Evolutionary conservation across 2,113 vertebrate genomes (phyloP), one percentile per base, ranked within the genome.

Genomic region (Paramormyrops kingsleyae): DNA sequence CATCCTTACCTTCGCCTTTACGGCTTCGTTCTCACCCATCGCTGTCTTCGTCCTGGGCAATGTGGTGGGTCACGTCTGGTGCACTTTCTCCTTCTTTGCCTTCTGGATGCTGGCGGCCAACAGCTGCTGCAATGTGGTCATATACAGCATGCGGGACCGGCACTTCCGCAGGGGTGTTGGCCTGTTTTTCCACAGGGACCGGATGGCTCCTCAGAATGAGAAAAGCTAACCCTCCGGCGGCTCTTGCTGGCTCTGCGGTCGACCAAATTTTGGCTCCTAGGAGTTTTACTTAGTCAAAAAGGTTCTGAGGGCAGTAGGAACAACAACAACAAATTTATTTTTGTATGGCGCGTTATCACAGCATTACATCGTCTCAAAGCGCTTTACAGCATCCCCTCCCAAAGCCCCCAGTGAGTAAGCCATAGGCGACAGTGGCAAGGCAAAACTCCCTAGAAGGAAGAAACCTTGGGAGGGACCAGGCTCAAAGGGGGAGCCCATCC

Each of bases 91-190:
- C 90, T 97, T 97, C 88, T 94, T 97, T 50, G 96, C 97, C 89
- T 97, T 97, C 92, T 97, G 97, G 97, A 96, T 97, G 49, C 93
- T 97, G 90, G 94, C 96, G 21, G 95, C 95, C 87, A 97, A 97
- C 93, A 97, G 97, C 91, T 97, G 97, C 93, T 97, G 96, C 92
- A 97, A 97, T 86, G 96, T 97, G n/a, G 95, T 97, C 50, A 97
- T 97, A 92, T 97, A 97, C 93, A 97, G 97, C 9, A 92, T 96
- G 80, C 92, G 95, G 92, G 97, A 97, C 93, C 95, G 94, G 70
- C 95, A 95, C 47, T 97, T 97, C 93, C 94, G 97, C 89, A 97
- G 95, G 90, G 96, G 96, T 0, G 93, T 97, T 90, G 94, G 92
- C 21, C 91, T 97, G 53, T 93, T 97, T 2, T 96, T 97, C 92